Conservation (phyloP, 2,797 vertebrate genomes). For the Eleutherodactylus coqui region DNA sequence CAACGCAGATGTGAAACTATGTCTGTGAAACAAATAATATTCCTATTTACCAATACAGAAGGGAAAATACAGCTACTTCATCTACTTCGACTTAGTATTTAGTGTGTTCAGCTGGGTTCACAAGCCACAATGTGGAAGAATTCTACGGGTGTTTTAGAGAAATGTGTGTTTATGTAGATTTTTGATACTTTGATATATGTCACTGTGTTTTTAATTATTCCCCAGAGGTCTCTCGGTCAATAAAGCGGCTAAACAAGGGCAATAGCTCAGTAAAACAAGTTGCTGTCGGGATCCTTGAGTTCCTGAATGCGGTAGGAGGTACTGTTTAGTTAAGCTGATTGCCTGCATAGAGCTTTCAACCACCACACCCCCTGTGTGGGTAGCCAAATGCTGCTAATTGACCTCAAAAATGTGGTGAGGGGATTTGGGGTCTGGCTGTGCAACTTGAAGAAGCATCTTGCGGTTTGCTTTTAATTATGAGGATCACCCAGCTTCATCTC, state of each 20-base stretch:
- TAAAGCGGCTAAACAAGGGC: slow-evolving; percentile 22
- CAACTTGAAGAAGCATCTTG: slow-evolving; percentile 53
- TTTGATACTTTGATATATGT: slow-evolving; percentile 21
- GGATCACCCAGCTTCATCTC: slow-evolving; percentile 51
- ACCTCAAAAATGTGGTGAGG: slow-evolving; percentile 60
- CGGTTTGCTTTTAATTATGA: slow-evolving; percentile 60
- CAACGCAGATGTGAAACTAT: too few relatives aligned
- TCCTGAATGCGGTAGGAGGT: slow-evolving; percentile 25
- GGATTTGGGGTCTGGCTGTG: slow-evolving; percentile 58
- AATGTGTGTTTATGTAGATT: not conserved
- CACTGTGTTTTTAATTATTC: slow-evolving; percentile 1
- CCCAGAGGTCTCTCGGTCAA: not conserved
- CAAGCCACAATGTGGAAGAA: slow-evolving; percentile 15
- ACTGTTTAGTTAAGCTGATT: slow-evolving; percentile 53
- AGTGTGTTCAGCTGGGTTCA: not conserved
- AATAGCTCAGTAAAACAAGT: not conserved
- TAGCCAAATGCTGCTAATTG: slow-evolving; percentile 55
- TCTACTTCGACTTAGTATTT: not conserved
- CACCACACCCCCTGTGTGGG: slow-evolving; percentile 41
- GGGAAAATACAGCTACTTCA: not conserved
- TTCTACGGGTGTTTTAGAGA: not conserved
- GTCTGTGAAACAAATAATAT: not conserved
- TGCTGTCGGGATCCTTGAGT: slow-evolving; percentile 10
- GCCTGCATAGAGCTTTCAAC: slow-evolving; percentile 31
- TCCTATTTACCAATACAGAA: not conserved